These are phyloP conservation scores for Petrocephalus zakoni DNA, from an alignment of 2,113 vertebrate genomes.

Conservation along the genomic window DNA sequence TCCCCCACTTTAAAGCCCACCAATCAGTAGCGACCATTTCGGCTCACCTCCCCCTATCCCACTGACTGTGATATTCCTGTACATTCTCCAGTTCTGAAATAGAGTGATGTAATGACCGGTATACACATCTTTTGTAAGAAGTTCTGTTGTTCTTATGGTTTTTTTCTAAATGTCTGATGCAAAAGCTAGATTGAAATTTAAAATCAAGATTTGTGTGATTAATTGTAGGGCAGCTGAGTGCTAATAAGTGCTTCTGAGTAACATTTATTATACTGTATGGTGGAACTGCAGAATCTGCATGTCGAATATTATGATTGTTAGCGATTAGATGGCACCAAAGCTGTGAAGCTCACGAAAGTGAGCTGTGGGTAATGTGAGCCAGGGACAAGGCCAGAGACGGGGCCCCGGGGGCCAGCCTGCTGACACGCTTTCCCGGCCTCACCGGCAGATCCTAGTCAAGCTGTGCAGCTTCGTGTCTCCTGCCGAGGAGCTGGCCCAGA, in stretches of 20 bases:
- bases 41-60: not conserved
- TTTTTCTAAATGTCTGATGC: not conserved
- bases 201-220: not conserved
- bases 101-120: not conserved
- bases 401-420: not conserved
- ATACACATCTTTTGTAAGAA: not conserved
- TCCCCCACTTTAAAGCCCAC: not conserved
- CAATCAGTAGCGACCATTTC: not conserved
- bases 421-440: not conserved
- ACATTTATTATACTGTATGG: not conserved
- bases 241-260: not conserved
- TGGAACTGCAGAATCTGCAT: not conserved
- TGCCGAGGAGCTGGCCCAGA: constrained; percentile 93
- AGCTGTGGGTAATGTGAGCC: not conserved
- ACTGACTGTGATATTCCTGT: not conserved
- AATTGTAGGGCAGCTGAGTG: not conserved
- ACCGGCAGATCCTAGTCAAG: constrained; percentile 86
- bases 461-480: constrained; percentile 94
- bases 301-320: not conserved
- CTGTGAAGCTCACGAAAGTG: not conserved
- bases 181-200: not conserved
- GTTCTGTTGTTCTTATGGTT: not conserved
- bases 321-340: not conserved
- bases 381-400: not conserved
- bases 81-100: not conserved